Evolutionary conservation across 2,797 vertebrate genomes (phyloP), one percentile per base, ranked within the genome.

Genomic region (Pteronotus mesoamericanus): DNA sequence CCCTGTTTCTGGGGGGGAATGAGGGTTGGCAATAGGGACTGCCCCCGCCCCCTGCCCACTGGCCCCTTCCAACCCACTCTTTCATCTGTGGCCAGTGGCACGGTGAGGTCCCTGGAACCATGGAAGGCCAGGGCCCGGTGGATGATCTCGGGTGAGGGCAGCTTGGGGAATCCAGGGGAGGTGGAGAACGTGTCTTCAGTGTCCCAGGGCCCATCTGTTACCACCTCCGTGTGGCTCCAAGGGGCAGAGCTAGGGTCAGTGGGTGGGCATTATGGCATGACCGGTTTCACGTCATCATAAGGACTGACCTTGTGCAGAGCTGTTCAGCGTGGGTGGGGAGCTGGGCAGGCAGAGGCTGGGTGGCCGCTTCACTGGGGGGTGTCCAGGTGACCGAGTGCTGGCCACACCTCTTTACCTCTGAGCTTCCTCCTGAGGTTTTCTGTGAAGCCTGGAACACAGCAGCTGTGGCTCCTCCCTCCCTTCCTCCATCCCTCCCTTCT

Each of bases 351-450:
- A 39, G 48, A 32, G 32, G 48, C 39, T 19, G 34, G 6, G 51
- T 19, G 21, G 9, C 42, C 22, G 8, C 59, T 51, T 5, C 2
- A 9, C 46, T 51, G 11, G 42, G 8, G 6, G 26, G 3, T 19
- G 44, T 61, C 29, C 24, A 46, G 48, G 72, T 39, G 14, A 85
- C 26, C 1, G 19, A 82, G 51, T 19, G 21, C 75, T n/a, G 18
- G 34, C 26, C 18, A 32, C 8, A 18, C 2, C 6, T 42, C 32
- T 96, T 0, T 0, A 34, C 3, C 4, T 59, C 85, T 55, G n/a
- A 64, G 34, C 44, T 39, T 66, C 44, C 21, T 61, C 37, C 29
- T 66, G 66, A 71, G 85, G 24, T 37, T 61, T 80, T 6, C 19
- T 16, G 15, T n/a, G 83, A 57, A 55, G 39, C 14, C 29, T 42